phyloP scores from a whole-genome alignment of 2,797 vertebrate species.

The Apodemus agrarius region DNA sequence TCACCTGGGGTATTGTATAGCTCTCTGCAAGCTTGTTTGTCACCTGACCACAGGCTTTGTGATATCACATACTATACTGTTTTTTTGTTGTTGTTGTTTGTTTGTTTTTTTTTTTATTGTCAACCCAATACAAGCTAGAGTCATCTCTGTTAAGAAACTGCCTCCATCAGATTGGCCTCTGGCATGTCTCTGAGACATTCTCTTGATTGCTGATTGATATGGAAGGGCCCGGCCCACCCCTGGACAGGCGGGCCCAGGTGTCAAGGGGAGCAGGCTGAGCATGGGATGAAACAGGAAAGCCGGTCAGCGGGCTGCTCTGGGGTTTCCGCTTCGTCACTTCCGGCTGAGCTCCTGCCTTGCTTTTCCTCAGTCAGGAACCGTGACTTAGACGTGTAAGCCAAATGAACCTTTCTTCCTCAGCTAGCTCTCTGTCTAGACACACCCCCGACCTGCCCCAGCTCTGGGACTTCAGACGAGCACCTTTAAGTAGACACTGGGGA shows the following conservation, averaged over 20 bases:
- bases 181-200: neutral
- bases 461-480: neutral
- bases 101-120: neutral
- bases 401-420: neutral
- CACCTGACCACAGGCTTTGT: neutral
- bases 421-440: neutral
- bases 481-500: neutral
- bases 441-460: neutral
- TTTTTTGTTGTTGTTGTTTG: too few relatives aligned
- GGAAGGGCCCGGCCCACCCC: neutral
- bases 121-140: neutral
- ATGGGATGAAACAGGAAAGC: neutral
- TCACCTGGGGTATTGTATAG: neutral
- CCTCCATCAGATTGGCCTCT: neutral
- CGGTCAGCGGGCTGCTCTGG: too few relatives aligned
- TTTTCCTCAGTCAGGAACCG: neutral
- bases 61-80: neutral
- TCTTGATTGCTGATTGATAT: neutral
- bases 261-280: neutral
- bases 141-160: neutral
- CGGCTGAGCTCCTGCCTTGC: neutral
- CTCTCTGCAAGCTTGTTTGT: neutral
- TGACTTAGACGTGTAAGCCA: neutral
- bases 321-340: neutral
- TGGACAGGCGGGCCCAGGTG: neutral